These are phyloP conservation scores for Australoheros facetus DNA, from an alignment of 2,797 vertebrate genomes.

Conservation along the genomic window DNA sequence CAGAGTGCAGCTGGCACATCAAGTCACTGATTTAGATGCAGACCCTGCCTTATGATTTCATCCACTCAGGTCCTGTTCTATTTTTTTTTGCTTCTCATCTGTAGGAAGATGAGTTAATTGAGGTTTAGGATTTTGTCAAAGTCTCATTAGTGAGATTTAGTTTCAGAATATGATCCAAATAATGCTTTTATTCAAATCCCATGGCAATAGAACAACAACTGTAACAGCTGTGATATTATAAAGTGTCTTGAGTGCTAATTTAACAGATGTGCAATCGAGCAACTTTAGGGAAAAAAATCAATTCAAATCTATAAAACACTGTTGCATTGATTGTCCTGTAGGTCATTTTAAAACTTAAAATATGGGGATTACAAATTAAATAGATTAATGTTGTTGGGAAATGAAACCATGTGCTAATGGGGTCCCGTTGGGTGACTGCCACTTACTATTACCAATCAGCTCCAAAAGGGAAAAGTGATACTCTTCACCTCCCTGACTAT, in stretches of 20 bases:
- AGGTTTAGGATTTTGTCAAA: conserved; percentile 35
- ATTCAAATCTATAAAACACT: not conserved
- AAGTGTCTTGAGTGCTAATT: conserved; percentile 7
- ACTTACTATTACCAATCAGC: conserved; percentile 30
- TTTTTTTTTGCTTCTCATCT: conserved; percentile 35
- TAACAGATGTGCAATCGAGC: not conserved
- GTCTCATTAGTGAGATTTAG: conserved; percentile 31
- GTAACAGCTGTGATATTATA: conserved; percentile 6
- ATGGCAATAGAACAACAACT: conserved; percentile 14
- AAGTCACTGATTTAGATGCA: conserved; percentile 36
- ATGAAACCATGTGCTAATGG: conserved; percentile 25
- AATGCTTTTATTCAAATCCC: conserved; percentile 22
- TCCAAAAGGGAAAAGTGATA: conserved; percentile 53
- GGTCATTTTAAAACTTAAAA: conserved; percentile 1
- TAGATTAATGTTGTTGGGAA: conserved; percentile 1
- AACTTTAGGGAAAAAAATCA: not conserved
- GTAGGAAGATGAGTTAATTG: conserved; percentile 42
- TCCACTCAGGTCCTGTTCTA: conserved; percentile 44
- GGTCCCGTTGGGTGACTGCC: conserved; percentile 20
- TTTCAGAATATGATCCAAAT: conserved; percentile 22
- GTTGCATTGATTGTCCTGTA: not conserved
- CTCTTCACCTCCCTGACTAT: conserved; percentile 46
- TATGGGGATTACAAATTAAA: conserved; percentile 9
- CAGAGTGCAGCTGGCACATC: conserved; percentile 31
- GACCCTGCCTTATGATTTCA: conserved; percentile 41